Base-by-base conservation (phyloP, 2,888 invertebrate species). In the Omphaloscelis lunosa region DNA sequence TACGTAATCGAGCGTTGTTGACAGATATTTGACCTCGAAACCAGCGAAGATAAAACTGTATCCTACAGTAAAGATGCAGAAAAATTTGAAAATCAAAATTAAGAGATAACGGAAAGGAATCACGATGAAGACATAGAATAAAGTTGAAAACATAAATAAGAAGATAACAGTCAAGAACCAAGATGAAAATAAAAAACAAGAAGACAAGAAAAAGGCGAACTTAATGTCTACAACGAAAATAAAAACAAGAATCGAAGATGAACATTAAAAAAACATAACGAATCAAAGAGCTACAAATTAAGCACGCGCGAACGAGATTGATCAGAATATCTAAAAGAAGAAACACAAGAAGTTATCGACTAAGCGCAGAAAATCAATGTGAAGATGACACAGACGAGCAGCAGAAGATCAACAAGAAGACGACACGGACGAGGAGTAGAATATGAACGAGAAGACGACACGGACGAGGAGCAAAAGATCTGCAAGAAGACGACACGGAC, bases 1-100 rank as follows among this genome's bases (percentile, higher is more conserved):
- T 80, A 80, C 17, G 15, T 62, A 65, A 80, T 58, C n/a, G 7
- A 67, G 34, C 4, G 8, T 81, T 81, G 70, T 81, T 85, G 67
- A 67, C 77, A 86, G 75, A 81, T 78, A 78, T 78, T 67, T 23
- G 8, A 27, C 39, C 11, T 12, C 8, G 3, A 58, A 17, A 58
- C n/a, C n/a, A 17, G 23, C 15, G 0, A 17, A 11, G 20, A 48
- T 11, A 56, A 45, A 27, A 61, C 12, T 34, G 8, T 34, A 3
- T 62, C 8, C 27, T 27, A 63, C 29, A 41, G 17, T 27, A 34
- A 61, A 62, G 34, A 27, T 41, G n/a, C 39, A 29, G 11, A 74
- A 23, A 73, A 41, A 41, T 23, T 29, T 29, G 0, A 34, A 51
- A 59, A 34, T 8, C 9, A 27, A 45, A 73, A 29, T 27, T 6